Conservation (phyloP, 2,797 vertebrate genomes). For the Okamejei kenojei region DNA sequence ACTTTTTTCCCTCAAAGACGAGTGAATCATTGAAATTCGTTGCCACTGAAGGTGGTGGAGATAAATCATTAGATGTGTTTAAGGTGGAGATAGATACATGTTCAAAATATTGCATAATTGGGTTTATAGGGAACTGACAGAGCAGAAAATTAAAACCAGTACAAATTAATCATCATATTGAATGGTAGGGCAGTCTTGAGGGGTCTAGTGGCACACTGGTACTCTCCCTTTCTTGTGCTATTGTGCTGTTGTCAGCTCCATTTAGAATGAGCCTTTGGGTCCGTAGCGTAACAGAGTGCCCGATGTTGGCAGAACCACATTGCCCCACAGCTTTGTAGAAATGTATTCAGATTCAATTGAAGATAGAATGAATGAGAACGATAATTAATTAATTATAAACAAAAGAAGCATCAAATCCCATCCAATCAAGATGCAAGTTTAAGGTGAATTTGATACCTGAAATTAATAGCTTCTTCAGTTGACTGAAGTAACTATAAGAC, state of each 20-base stretch:
- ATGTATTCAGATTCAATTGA: background rate
- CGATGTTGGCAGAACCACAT: background rate
- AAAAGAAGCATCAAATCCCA: background rate
- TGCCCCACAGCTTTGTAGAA: background rate
- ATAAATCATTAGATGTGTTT: no score
- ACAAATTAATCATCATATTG: no score
- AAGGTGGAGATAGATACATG: no score
- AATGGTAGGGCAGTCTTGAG: no score
- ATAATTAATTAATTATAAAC: background rate
- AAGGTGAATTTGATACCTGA: background rate
- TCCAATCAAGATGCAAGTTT: background rate
- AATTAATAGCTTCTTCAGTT: background rate
- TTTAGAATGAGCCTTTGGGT: background rate
- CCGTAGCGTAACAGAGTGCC: background rate
- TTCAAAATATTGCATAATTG: no score
- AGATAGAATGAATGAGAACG: background rate
- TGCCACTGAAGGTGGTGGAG: no score
- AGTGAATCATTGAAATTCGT: no score
- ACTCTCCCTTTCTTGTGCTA: no score
- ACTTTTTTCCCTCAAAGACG: no score
- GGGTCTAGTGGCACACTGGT: no score
- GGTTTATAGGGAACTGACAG: no score
- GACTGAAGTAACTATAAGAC: background rate
- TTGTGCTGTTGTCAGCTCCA: background rate
- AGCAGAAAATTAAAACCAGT: no score